Evolutionary conservation across 2,888 invertebrate genomes (phyloP), one percentile per base, ranked within the genome.

Genomic region (Megamerina dolium): DNA sequence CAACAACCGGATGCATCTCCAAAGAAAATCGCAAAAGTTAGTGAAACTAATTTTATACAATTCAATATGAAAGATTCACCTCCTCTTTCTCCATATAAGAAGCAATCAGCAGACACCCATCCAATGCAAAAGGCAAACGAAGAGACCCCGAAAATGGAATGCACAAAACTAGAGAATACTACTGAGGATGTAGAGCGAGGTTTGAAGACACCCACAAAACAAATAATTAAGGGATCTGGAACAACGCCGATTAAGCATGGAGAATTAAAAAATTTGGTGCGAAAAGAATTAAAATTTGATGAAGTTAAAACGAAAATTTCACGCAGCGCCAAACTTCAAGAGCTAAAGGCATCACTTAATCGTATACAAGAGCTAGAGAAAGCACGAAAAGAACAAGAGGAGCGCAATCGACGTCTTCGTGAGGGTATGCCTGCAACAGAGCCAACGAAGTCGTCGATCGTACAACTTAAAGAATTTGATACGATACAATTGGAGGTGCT

Each of bases 401-500:
- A 66, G 35, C 63, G 61, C 23, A 70, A 52, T 59, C 69, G 60
- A 14, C 56, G 57, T 2, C 46, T 69, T 1, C 58, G 60, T 5
- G 64, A 68, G 19, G 60, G 59, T 9, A 55, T 63, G 3, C 56
- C 53, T 21, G 47, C 50, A 27, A 35, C 45, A 27, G 53, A 57
- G 12, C 55, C 60, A 8, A 43, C 55, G 8, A 62, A 64, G 37
- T 46, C 51, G 9, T 49, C 57, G 16, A 51, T 51, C 3, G 46
- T 70, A 23, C 76, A 80, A 72, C 71, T 83, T 32, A 77, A 82
- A 62, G 76, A 80, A 60, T 87, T 87, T 58, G 80, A 82, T 55
- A 79, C 80, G 30, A 82, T 89, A 62, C 80, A 87, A 71, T 72
- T 89, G 65, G 85, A 87, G 74, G 77, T 88, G 61, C 78, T 82